Conservation (phyloP, 2,888 invertebrate species). For the Harpagoxenus sublaevis region DNA sequence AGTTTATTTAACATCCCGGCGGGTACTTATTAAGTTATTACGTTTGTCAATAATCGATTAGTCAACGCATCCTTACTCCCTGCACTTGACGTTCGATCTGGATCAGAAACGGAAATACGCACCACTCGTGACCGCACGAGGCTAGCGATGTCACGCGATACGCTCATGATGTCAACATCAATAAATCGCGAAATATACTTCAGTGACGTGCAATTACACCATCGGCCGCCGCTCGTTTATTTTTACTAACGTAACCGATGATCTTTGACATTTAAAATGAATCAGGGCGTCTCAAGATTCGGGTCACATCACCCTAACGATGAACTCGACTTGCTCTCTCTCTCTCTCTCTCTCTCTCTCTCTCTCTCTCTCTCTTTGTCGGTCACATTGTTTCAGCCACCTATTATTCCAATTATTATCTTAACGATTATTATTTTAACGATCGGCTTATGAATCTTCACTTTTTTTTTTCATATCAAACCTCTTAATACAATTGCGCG, state of each 20-base stretch:
- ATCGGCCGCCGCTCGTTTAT: constrained; percentile 7
- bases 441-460: not conserved
- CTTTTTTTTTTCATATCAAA: not conserved
- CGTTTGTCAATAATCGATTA: constrained; percentile 46
- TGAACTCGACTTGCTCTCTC: not conserved
- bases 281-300: constrained; percentile 10
- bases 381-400: not conserved
- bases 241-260: constrained; percentile 19
- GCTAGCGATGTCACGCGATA: constrained; percentile 13
- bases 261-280: constrained; percentile 39
- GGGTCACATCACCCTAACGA: not conserved
- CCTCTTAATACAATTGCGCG: not conserved
- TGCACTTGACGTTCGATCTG: constrained; percentile 30
- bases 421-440: not conserved
- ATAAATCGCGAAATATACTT: constrained; percentile 29
- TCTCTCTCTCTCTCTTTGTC: not conserved
- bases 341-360: not conserved
- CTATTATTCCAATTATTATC: constrained; percentile 6
- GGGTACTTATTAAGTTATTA: constrained; percentile 14
- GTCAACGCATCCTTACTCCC: constrained; percentile 31
- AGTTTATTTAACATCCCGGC: not conserved
- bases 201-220: constrained; percentile 22
- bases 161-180: constrained; percentile 20
- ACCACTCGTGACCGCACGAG: not conserved
- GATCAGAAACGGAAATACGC: not conserved